These are phyloP conservation scores for Kryptopterus vitreolus DNA, from an alignment of 2,797 vertebrate species.

Conservation along the genomic window DNA sequence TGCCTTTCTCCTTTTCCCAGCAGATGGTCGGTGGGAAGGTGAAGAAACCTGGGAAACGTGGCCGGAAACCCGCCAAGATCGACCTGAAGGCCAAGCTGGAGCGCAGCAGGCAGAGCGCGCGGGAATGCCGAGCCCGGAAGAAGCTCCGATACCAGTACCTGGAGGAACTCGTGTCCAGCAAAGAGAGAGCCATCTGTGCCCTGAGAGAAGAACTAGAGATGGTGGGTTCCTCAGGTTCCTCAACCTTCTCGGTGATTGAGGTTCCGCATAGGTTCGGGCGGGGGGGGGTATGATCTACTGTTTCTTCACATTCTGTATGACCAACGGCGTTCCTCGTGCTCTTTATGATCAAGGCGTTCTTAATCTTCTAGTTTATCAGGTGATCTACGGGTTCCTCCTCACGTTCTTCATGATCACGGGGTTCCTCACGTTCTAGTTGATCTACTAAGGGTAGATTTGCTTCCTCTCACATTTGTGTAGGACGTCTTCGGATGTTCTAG, in stretches of 20 bases:
- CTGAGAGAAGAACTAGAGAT: constrained; percentile 96
- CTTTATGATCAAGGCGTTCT: too few relatives aligned
- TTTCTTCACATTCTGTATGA: too few relatives aligned
- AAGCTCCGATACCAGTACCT: constrained; percentile 96
- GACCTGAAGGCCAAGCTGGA: constrained; percentile 97
- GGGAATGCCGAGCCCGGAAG: constrained; percentile 93
- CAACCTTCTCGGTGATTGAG: too few relatives aligned
- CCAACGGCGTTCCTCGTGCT: too few relatives aligned
- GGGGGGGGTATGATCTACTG: too few relatives aligned
- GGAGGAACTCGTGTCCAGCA: constrained; percentile 94
- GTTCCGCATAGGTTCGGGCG: too few relatives aligned
- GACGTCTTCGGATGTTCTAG: too few relatives aligned
- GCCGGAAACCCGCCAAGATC: constrained; percentile 94
- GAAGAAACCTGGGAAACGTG: constrained; percentile 95
- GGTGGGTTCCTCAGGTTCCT: constrained; percentile 67
- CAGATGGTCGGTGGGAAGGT: constrained; percentile 90
- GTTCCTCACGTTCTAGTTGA: background rate
- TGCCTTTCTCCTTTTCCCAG: background rate
- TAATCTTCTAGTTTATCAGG: too few relatives aligned
- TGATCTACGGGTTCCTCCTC: too few relatives aligned
- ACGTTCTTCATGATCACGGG: background rate
- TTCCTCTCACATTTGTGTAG: too few relatives aligned
- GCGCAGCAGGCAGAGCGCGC: constrained; percentile 91
- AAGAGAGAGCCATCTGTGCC: constrained; percentile 93
- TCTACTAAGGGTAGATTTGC: background rate